These are phyloP conservation scores for Daktulosphaira vitifoliae DNA, from an alignment of 1,140 invertebrate genomes.

Conservation along the genomic window DNA sequence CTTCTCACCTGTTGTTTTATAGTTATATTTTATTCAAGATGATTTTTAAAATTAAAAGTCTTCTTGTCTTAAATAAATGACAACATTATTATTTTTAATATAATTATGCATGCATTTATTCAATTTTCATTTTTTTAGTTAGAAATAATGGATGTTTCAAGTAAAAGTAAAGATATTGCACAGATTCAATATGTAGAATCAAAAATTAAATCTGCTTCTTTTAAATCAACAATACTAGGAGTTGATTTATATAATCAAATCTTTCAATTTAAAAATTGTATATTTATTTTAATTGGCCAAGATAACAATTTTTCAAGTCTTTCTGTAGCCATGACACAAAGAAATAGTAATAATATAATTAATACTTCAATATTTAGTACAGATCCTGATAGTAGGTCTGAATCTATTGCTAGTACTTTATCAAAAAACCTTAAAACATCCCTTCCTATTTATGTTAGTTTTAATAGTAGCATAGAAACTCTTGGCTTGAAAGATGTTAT, in stretches of 20 bases:
- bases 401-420: conserved; percentile 7
- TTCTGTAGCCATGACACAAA: conserved; percentile 19
- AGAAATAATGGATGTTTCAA: background rate
- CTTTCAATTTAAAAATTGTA: conserved; percentile 22
- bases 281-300: conserved; percentile 10
- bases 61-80: too few relatives aligned
- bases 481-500: conserved; percentile 1
- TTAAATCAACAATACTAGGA: conserved; percentile 9
- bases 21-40: too few relatives aligned
- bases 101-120: too few relatives aligned
- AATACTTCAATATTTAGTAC: conserved; percentile 18
- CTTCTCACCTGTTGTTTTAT: too few relatives aligned
- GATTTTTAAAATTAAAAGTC: too few relatives aligned
- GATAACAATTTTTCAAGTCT: conserved; percentile 3
- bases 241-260: background rate
- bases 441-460: conserved; percentile 21
- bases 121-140: too few relatives aligned
- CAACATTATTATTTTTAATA: too few relatives aligned
- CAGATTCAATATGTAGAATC: conserved; percentile 9
- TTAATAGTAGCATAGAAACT: conserved; percentile 16
- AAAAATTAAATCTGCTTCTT: conserved; percentile 13
- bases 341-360: conserved; percentile 2
- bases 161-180: background rate
- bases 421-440: conserved; percentile 10
- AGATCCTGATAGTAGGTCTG: conserved; percentile 18